phyloP scores from a whole-genome alignment of 2,113 vertebrate genomes.

The Malurus melanocephalus region DNA sequence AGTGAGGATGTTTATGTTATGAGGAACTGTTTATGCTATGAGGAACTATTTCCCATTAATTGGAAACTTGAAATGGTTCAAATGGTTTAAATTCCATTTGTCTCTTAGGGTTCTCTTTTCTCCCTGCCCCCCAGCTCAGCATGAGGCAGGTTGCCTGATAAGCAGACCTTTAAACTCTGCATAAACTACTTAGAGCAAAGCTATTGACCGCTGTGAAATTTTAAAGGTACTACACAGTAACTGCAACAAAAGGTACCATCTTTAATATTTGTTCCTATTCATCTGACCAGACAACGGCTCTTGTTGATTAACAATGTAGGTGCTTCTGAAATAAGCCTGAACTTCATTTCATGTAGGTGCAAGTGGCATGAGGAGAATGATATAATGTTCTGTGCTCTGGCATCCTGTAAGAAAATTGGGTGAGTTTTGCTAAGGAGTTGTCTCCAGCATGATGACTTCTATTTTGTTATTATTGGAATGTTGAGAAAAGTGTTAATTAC shows the following conservation, averaged over 20 bases:
- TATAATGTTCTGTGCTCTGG: slow-evolving; percentile 74
- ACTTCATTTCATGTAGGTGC: slow-evolving; percentile 62
- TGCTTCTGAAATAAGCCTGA: neutral
- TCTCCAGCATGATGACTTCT: neutral
- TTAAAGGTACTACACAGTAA: neutral
- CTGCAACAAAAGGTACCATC: neutral
- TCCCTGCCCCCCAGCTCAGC: neutral
- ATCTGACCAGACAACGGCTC: neutral
- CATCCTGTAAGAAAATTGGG: slow-evolving; percentile 77
- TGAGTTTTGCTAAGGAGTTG: slow-evolving; percentile 55
- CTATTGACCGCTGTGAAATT: neutral
- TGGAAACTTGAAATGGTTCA: neutral
- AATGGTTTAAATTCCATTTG: neutral
- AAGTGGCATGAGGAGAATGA: slow-evolving; percentile 81
- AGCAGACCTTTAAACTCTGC: neutral
- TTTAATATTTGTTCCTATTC: neutral
- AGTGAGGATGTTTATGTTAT: neutral
- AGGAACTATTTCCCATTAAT: neutral
- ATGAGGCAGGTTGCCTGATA: neutral
- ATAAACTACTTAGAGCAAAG: neutral
- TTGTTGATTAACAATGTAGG: neutral
- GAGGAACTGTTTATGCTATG: neutral
- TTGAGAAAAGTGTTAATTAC: neutral
- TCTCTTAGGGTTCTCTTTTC: neutral
- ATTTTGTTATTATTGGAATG: neutral